A percentile compares a stretch with the other conserved stretches of the same genome.
Evolutionary conservation across 2,797 vertebrate genomes (phyloP).

Genomic region (Phalanger gymnotis): DNA sequence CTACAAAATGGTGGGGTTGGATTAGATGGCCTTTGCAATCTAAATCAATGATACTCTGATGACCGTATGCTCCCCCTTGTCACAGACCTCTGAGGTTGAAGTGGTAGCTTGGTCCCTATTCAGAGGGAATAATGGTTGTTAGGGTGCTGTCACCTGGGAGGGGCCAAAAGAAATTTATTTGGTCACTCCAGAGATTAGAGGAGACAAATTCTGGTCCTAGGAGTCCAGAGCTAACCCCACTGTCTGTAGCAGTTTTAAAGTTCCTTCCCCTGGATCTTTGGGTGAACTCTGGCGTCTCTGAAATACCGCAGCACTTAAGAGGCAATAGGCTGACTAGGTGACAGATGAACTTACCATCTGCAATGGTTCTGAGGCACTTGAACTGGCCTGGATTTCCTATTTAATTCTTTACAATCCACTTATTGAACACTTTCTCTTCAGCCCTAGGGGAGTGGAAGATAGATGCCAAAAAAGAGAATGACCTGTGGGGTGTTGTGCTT

Average conservation of each 20-base stretch:
- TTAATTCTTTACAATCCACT: constrained; percentile 7
- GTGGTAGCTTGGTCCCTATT: not conserved
- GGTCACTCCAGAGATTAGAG: not conserved
- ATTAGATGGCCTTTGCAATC: not conserved
- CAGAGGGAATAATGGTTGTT: constrained; percentile 64
- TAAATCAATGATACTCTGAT: not conserved
- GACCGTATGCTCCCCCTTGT: not conserved
- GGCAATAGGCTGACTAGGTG: not conserved
- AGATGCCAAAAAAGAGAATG: not conserved
- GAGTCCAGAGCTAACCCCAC: not conserved
- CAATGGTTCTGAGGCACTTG: not conserved
- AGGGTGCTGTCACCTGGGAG: constrained; percentile 37
- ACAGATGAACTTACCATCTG: not conserved
- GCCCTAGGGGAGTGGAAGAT: not conserved
- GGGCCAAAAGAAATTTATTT: not conserved
- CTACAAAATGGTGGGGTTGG: not conserved
- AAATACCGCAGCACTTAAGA: not conserved
- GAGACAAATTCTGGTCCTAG: not conserved
- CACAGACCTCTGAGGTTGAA: not conserved
- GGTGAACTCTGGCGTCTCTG: constrained; percentile 15
- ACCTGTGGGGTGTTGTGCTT: not conserved
- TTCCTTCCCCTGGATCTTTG: constrained; percentile 24
- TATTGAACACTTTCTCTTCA: not conserved
- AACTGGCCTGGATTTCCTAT: constrained; percentile 2
- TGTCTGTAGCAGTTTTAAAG: not conserved